Percentiles rank a stretch among this genome's conserved stretches.
These are phyloP conservation scores for Paralvinella palmiformis DNA, from an alignment of 1,140 invertebrate genomes.

Conservation along the genomic window DNA sequence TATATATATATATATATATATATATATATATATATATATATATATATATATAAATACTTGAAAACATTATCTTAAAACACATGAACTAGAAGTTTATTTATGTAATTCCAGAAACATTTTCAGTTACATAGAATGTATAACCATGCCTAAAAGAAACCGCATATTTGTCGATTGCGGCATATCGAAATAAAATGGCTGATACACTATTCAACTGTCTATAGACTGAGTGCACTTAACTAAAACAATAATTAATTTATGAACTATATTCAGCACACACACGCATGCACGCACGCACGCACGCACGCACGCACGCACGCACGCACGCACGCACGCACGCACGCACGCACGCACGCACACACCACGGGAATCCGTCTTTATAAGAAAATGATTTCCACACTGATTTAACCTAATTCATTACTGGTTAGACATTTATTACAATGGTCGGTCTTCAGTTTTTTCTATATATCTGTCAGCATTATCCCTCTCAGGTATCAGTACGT, in stretches of 20 bases:
- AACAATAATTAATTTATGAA: background rate
- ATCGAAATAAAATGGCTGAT: background rate
- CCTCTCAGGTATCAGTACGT: too few relatives aligned
- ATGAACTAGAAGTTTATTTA: background rate
- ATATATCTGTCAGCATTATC: too few relatives aligned
- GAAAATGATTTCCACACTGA: background rate
- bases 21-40: constrained; percentile 2
- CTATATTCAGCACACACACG: background rate
- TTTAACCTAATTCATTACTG: background rate
- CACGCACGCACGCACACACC: background rate
- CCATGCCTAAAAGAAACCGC: background rate
- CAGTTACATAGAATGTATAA: background rate
- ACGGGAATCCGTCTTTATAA: background rate
- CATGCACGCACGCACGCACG: constrained; percentile 6
- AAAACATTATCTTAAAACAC: background rate
- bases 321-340: background rate
- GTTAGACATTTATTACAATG: too few relatives aligned
- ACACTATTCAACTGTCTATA: background rate
- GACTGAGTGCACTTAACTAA: background rate
- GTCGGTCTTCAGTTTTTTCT: too few relatives aligned
- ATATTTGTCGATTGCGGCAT: background rate
- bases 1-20: constrained; percentile 2
- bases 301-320: constrained; percentile 8
- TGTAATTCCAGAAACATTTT: background rate
- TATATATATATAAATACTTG: background rate